Percentiles rank a stretch among this genome's conserved stretches.
These are phyloP conservation scores for Andricus grossulariae DNA, from an alignment of 1,140 invertebrate species.

Conservation along the genomic window DNA sequence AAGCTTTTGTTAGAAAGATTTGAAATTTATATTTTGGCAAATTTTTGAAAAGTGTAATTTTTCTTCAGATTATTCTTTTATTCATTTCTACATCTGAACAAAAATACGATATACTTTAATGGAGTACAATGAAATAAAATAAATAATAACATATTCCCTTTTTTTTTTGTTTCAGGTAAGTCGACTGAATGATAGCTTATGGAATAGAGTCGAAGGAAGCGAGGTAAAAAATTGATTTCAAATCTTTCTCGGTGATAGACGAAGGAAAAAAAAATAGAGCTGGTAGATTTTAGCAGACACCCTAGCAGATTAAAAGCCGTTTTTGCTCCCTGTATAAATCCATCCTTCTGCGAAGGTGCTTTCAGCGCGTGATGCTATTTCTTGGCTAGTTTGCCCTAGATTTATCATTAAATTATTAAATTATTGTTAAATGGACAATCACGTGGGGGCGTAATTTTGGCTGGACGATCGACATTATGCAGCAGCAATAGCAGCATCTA, in stretches of 20 bases:
- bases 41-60: no score
- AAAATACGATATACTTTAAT: neutral
- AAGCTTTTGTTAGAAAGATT: no score
- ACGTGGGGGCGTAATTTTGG: conserved; percentile 63
- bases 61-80: no score
- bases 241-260: neutral
- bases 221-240: neutral
- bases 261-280: neutral
- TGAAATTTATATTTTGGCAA: no score
- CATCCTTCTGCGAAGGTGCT: conserved; percentile 59
- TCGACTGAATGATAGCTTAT: neutral
- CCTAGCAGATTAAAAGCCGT: neutral
- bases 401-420: conserved; percentile 72
- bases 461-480: conserved; percentile 36
- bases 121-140: neutral
- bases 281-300: neutral
- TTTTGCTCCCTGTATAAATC: conserved; percentile 38
- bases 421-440: conserved; percentile 71
- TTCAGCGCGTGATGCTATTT: conserved; percentile 40
- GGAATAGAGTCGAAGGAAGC: neutral
- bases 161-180: conserved; percentile 19
- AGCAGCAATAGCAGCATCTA: conserved; percentile 50
- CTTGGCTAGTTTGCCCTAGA: conserved; percentile 34
- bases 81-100: no score
- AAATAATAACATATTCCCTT: neutral